phyloP scores from a whole-genome alignment of 2,888 invertebrate genomes.

The Eupeodes luniger region DNA sequence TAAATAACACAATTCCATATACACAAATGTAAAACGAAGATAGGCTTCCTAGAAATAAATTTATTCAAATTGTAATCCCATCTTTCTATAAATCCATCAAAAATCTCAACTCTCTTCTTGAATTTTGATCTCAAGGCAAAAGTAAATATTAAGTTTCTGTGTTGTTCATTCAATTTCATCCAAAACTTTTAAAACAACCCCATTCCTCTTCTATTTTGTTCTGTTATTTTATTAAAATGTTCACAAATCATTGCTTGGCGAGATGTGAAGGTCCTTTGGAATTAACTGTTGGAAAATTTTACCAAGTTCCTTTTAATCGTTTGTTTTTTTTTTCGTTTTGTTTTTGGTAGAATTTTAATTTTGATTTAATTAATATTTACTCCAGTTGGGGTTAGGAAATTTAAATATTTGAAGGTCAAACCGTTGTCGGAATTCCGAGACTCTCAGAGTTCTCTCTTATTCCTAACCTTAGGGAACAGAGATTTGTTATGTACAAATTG shows the following conservation, averaged over 20 bases:
- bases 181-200: not conserved
- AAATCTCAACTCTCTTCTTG: not conserved
- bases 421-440: not conserved
- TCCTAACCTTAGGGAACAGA: not conserved
- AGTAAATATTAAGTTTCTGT: constrained; percentile 14
- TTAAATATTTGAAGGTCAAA: constrained; percentile 26
- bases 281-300: constrained; percentile 9
- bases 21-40: no score
- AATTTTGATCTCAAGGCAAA: not conserved
- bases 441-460: not conserved
- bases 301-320: not conserved
- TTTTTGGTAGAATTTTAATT: constrained; percentile 21
- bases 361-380: constrained; percentile 36
- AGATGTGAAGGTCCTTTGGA: not conserved
- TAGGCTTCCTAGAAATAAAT: not conserved
- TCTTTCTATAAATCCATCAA: not conserved
- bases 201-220: not conserved
- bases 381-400: constrained; percentile 12
- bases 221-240: not conserved
- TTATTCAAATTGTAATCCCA: constrained; percentile 12
- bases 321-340: not conserved
- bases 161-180: constrained; percentile 7
- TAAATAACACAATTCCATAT: not conserved
- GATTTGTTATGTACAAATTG: constrained; percentile 4
- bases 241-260: not conserved